Base-by-base conservation (phyloP, 2,888 invertebrate species). In the Acholoe squamosa region DNA sequence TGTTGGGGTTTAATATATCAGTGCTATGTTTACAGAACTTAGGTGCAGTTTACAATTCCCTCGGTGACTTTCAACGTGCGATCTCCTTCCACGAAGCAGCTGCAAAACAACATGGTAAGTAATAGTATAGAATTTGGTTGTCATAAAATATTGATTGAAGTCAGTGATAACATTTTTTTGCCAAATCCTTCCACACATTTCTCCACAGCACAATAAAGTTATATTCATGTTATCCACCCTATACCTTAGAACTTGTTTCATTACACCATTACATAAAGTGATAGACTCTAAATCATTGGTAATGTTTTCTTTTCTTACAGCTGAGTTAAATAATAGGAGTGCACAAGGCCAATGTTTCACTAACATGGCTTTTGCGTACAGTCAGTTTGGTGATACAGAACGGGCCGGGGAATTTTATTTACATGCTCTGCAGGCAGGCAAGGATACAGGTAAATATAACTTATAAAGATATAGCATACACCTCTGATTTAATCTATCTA, bases 341-440 rank as follows among this genome's bases (percentile, higher is more conserved):
- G 92, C 93, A 31, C 94, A 95, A 90, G 94, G 95, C 19, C 95
- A 95, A 89, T 95, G 95, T 91, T 95, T 94, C 91, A 93, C 92
- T 28, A 95, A 95, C 91, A 90, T 94, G 89, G 95, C 94, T 0
- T 95, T 93, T 92, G 94, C 95, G 19, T 93, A 93, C 91, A 94
- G 94, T 90, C 95, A 94, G 92, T 89, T 94, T 0, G 93, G 93
- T 12, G 92, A 94, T 80, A 89, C 92, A 25, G 92, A 94, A 12
- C 91, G 89, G 14, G 94, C 95, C n/a, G 93, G 93, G 52, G 93
- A 94, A 80, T 93, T 93, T 34, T 95, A 94, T 89, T 92, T 93
- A 3, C 94, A 95, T 92, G 95, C 95, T 31, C 91, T 94, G 16
- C 94, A 94, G 67, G 94, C 94, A 71, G 94, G 95, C 25, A 93